Conservation (phyloP, 2,888 invertebrate species). For the Macrophya annulata region DNA sequence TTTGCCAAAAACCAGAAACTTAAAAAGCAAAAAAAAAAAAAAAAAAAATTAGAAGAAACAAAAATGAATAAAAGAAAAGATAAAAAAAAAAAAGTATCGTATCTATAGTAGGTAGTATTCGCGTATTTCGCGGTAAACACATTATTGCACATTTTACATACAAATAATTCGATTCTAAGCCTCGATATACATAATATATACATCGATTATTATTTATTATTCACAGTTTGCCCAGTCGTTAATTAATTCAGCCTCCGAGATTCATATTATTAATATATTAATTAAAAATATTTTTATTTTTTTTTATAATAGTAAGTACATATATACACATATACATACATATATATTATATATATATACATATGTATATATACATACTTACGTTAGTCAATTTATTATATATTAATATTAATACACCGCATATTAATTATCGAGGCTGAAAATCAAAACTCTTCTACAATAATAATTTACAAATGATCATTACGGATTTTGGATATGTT, state of each 20-base stretch:
- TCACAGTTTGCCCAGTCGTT: slow-evolving; percentile 36
- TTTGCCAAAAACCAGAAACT: neutral
- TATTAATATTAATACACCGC: neutral
- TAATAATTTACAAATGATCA: slow-evolving; percentile 35
- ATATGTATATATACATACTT: slow-evolving; percentile 5
- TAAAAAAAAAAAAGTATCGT: neutral
- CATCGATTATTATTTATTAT: slow-evolving; percentile 39
- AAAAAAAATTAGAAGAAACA: neutral
- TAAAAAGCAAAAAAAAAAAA: neutral
- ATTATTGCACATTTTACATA: slow-evolving; percentile 46
- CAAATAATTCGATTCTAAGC: slow-evolving; percentile 43
- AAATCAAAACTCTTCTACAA: neutral
- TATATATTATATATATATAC: neutral
- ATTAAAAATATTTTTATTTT: neutral
- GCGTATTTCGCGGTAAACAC: slow-evolving; percentile 16
- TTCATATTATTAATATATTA: slow-evolving; percentile 12
- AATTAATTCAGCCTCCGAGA: slow-evolving; percentile 47
- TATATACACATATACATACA: slow-evolving; percentile 18
- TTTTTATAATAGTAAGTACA: neutral
- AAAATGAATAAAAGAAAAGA: neutral
- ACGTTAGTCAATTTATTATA: neutral
- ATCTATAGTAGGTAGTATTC: neutral
- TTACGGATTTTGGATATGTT: slow-evolving; percentile 72
- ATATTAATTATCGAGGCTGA: slow-evolving; percentile 8
- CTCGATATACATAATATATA: slow-evolving; percentile 12